Conservation (phyloP, 2,797 vertebrate species). For the Carcharodon carcharias region DNA sequence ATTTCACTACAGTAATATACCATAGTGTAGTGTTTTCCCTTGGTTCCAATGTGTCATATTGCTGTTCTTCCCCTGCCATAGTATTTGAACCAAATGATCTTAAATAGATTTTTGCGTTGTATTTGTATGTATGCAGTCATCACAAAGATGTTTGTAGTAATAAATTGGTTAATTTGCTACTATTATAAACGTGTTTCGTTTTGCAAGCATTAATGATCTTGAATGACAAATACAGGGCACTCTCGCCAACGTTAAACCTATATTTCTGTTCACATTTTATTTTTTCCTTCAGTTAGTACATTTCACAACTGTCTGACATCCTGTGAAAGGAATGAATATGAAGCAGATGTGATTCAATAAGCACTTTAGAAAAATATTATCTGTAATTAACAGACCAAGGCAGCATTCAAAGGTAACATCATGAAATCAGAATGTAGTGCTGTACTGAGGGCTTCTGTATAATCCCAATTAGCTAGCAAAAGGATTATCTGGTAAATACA, state of each 20-base stretch:
- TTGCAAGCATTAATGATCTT: background rate
- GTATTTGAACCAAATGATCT: background rate
- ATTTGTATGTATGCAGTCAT: background rate
- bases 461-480: constrained; percentile 26
- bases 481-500: background rate
- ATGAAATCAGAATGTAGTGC: background rate
- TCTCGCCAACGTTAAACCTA: background rate
- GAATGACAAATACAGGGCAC: background rate
- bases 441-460: background rate
- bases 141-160: background rate
- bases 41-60: background rate
- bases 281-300: background rate
- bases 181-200: background rate
- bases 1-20: too few species aligned
- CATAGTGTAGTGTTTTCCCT: background rate
- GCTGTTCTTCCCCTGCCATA: background rate
- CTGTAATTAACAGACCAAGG: constrained; percentile 25
- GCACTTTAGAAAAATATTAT: constrained; percentile 15
- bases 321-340: constrained; percentile 8
- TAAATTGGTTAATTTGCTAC: background rate
- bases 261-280: constrained; percentile 26
- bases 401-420: constrained; percentile 9
- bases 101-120: background rate
- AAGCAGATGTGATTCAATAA: constrained; percentile 30
- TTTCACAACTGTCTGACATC: constrained; percentile 9